Evolutionary conservation across 1,140 invertebrate species (phyloP).

Genomic region (Matsumurasca onukii): DNA sequence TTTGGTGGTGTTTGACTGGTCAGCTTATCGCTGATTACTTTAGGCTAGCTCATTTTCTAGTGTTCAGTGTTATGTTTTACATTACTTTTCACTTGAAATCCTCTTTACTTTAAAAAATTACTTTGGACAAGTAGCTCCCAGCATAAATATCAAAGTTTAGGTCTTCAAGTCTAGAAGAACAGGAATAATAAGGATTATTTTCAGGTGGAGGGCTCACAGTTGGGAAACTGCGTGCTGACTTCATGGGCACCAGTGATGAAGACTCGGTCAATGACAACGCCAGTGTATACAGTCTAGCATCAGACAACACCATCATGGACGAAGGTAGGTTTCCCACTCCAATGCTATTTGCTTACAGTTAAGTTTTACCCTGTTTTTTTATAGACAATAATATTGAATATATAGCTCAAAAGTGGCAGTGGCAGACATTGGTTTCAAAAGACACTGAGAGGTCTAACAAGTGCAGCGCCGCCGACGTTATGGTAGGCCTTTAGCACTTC

Average conservation of each 20-base stretch:
- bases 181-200: constrained; percentile 6
- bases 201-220: constrained; percentile 10
- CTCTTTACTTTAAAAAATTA: background rate
- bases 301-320: constrained; percentile 63
- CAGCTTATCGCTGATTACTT: too few relatives aligned
- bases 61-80: too few relatives aligned
- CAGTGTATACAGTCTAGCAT: constrained; percentile 64
- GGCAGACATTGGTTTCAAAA: too few relatives aligned
- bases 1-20: too few relatives aligned
- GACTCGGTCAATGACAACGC: constrained; percentile 69
- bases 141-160: background rate
- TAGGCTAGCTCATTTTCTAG: too few relatives aligned
- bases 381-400: too few relatives aligned
- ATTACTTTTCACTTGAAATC: background rate
- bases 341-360: too few relatives aligned
- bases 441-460: too few relatives aligned
- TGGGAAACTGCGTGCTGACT: constrained; percentile 29
- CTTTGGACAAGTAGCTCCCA: background rate
- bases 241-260: constrained; percentile 59
- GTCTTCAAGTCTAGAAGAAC: constrained; percentile 20
- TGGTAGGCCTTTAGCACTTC: too few relatives aligned
- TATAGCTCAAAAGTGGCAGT: too few relatives aligned
- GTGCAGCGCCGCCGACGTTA: too few relatives aligned
- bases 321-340: constrained; percentile 48
- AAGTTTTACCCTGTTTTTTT: too few relatives aligned